Evolutionary conservation across 2,113 vertebrate genomes (phyloP), one percentile per base, ranked within the genome.

Genomic region (Desmodus rotundus): DNA sequence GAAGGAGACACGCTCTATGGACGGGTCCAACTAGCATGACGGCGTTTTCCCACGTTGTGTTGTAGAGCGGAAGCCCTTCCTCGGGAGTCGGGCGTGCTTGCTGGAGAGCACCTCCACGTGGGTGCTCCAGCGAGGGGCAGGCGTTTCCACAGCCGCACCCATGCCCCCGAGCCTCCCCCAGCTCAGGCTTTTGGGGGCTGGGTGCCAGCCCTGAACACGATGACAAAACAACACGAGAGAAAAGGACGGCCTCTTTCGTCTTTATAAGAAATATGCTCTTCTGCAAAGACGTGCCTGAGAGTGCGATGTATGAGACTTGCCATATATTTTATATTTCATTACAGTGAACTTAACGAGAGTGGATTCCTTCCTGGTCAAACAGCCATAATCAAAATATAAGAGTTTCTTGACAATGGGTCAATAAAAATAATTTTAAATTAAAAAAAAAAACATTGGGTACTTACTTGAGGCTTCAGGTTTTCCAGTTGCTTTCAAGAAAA

Each of bases 401-500:
- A 31, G 50, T 82, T 78, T 76, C 22, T 63, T 90, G 70, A 88
- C 31, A 54, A 24, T 24, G 31, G 24, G 47, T 83, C n/a, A 84
- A 58, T 87, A 70, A 45, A 56, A 89, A 45, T 2, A 52, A 73
- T 95, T 88, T 88, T 61, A 76, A 70, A 81, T 76, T 12, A n/a
- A 77, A 77, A 9, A 72, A 72, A 81, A 81, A 72, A 15, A 41
- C 20, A 1, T n/a, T 22, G 31, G n/a, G 52, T 67, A 45, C 52
- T 74, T 38, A 50, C 82, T 86, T 47, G 9, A 65, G 38, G 50
- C 38, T 96, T 61, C n/a, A 38, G 24, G 45, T 43, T 87, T 87
- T 87, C 80, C 56, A 15, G 0, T 58, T 61, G 43, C 38, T 87
- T 68, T 90, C 77, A n/a, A 80, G 41, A 38, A 88, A 61, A 73